Evolutionary conservation across 2,888 invertebrate species (phyloP), one percentile per base, ranked within the genome.

Genomic region (Coelogynopora nodosa): DNA sequence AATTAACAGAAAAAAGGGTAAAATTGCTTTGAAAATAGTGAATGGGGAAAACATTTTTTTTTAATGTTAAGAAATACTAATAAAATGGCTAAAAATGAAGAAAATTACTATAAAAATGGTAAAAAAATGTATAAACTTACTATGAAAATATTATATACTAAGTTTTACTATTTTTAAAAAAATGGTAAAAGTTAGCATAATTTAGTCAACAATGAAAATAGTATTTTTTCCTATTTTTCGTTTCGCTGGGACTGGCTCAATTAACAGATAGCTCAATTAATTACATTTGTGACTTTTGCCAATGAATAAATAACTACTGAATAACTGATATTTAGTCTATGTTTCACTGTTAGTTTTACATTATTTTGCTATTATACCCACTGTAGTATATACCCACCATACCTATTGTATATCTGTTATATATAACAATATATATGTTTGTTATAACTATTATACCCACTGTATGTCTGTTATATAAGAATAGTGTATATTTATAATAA

Each of bases 381-480:
- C 74, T 74, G 74, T 74, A 74, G n/a, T n/a, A n/a, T n/a, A n/a
- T n/a, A n/a, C n/a, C n/a, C n/a, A n/a, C n/a, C n/a, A n/a, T n/a
- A n/a, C n/a, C n/a, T n/a, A n/a, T n/a, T n/a, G n/a, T n/a, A n/a
- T n/a, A n/a, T n/a, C n/a, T n/a, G n/a, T n/a, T n/a, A n/a, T n/a
- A n/a, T n/a, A n/a, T n/a, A n/a, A n/a, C n/a, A n/a, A n/a, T n/a
- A n/a, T n/a, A n/a, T n/a, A n/a, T n/a, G n/a, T n/a, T n/a, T n/a
- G n/a, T n/a, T n/a, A n/a, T n/a, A n/a, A n/a, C 74, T 23, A 74
- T 74, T 74, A 74, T 23, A 74, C 74, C 27, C 74, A 74, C 74
- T 74, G 74, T 74, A 74, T 74, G 74, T 74, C 74, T 74, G 74
- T 74, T 74, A 74, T 74, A 74, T 74, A 74, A 74, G 18, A 74